phyloP scores from a whole-genome alignment of 1,140 invertebrate genomes.

The Pemphigus obesinymphae region DNA sequence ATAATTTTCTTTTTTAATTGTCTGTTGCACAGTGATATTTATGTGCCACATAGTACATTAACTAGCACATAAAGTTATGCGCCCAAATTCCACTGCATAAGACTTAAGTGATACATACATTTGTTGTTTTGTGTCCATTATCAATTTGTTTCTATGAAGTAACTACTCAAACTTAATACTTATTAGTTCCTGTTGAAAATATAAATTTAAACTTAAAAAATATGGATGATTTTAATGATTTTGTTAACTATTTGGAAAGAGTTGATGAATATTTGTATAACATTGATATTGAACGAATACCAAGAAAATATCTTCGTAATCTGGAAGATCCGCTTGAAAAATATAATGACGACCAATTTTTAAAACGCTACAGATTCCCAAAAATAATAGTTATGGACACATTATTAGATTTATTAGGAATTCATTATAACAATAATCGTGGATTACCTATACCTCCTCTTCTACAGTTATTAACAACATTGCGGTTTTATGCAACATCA shows the following conservation, averaged over 20 bases:
- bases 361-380: background rate
- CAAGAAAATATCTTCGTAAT: background rate
- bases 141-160: no score
- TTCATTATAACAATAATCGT: constrained; percentile 6
- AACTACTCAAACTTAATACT: no score
- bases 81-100: background rate
- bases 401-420: background rate
- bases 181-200: no score
- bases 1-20: background rate
- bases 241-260: background rate
- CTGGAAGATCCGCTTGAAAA: background rate
- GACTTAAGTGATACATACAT: background rate
- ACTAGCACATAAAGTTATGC: background rate
- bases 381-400: background rate
- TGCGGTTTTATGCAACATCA: background rate
- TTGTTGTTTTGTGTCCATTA: background rate
- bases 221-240: background rate
- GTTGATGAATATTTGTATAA: background rate
- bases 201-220: background rate
- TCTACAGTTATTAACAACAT: background rate
- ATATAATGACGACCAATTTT: background rate
- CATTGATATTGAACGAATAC: background rate
- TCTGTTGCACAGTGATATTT: background rate
- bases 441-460: constrained; percentile 12
- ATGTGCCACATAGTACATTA: background rate